Evolutionary conservation across 92 coral and sea anemone species (phyloP), one percentile per base, ranked within the genome.

Genomic region (Blastomussa wellsi): DNA sequence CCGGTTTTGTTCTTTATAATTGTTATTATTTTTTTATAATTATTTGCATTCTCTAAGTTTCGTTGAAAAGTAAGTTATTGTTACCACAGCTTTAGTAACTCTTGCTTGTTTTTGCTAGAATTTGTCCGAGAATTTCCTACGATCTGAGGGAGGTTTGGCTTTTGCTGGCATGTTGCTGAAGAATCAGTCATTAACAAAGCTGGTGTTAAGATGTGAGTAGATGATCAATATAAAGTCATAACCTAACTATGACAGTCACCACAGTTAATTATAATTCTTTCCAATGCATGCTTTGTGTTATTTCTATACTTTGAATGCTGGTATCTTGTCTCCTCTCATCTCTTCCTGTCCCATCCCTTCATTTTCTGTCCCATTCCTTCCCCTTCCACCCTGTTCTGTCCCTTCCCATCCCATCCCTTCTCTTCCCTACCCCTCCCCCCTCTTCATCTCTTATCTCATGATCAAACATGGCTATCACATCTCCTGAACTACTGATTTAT

Each of bases 111-210:
- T 71, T 37, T 79, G 33, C 14, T 72, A 96, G 99, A 87, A 96
- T 84, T 82, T 96, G 76, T 96, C 99, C 0, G 88, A 95, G 91
- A 96, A 96, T 72, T 94, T 94, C 68, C 79, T 96, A 24, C 81
- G 98, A 28, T 80, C 97, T 11, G 94, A 93, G 57, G 96, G 98
- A 14, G 99, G 99, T 0, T 79, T 90, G 64, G 94, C 93, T 24
- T 88, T 96, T 81, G 98, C 98, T n/a, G 85, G 89, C 77, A 93
- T 96, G 97, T 89, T 96, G 79, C 86, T 89, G 79, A 90, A 89
- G 84, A 96, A 96, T 82, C 91, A 92, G 41, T 93, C 98, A 17
- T 88, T 96, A 12, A 86, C 59, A 77, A 96, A 94, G 83, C 92
- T 96, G 74, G 89, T 92, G 67, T 77, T 96, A 62, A 87, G 86